Base-by-base conservation (phyloP, 2,888 invertebrate species). In the Formica aserva region DNA sequence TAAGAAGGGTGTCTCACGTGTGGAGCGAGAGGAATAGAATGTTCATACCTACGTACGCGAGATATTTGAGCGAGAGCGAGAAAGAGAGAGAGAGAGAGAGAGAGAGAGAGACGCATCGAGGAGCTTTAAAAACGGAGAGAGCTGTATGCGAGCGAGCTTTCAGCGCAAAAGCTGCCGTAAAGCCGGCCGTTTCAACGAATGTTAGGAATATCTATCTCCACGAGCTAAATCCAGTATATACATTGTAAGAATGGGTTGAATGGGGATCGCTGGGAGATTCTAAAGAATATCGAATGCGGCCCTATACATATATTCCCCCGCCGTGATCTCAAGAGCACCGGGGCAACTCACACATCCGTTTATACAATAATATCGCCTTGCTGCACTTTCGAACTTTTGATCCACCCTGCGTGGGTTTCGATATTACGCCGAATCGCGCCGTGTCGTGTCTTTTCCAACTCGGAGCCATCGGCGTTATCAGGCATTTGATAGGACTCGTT, bases 111-210 rank as follows among this genome's bases (percentile, higher is more conserved):
- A 38, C 38, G 38, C 38, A 1, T 38, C 9, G 38, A 8, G 32
- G 71, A 67, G 67, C 41, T 67, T 77, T 48, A 29, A 26, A 35
- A 57, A 69, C 85, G 82, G 63, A 78, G 77, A 62, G 38, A 74
- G 87, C 81, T 72, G 85, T 85, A 81, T 86, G 84, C 81, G 71
- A 69, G 60, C 84, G 85, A 87, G 91, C 89, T 92, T 92, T 92
- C 91, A 91, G 82, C 84, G 72, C 74, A 87, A 88, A 90, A 92
- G 91, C 89, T 88, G 87, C 86, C 88, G 88, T 86, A 87, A 91
- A 92, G 89, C 91, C 89, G 86, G 83, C 89, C 89, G 91, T 92
- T 93, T 90, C 90, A 86, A 89, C 88, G 90, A 91, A 91, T 87
- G 91, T 90, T 90, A 86, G 88, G 88, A 92, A 92, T 91, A 92